Conservation (phyloP, 2,888 invertebrate species). For the Heliconius ethilla region DNA sequence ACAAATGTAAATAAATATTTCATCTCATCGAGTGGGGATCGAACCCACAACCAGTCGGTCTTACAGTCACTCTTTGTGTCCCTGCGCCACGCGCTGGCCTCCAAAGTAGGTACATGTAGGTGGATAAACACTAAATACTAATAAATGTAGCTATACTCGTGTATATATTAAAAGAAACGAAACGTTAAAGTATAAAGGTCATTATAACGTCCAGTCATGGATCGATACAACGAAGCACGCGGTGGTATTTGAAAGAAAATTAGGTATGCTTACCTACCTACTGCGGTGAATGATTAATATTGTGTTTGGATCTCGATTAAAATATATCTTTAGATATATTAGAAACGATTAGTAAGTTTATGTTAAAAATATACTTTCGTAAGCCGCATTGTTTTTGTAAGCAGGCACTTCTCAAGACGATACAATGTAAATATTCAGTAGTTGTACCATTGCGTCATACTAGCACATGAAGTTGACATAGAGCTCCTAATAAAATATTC, state of each 20-base stretch:
- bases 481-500: slow-evolving; percentile 52
- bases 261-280: background rate
- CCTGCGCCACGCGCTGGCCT: too few relatives aligned
- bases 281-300: background rate
- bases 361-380: background rate
- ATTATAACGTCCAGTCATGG: slow-evolving; percentile 9
- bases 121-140: background rate
- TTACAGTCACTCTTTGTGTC: too few relatives aligned
- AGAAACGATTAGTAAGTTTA: background rate
- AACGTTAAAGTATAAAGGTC: slow-evolving; percentile 20
- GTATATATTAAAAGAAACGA: background rate
- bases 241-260: slow-evolving; percentile 23
- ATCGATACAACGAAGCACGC: slow-evolving; percentile 28
- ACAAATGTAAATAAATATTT: too few relatives aligned
- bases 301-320: background rate
- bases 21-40: too few relatives aligned
- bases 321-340: background rate
- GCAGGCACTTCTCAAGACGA: slow-evolving; percentile 27
- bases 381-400: slow-evolving; percentile 22
- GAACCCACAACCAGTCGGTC: too few relatives aligned
- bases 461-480: slow-evolving; percentile 38
- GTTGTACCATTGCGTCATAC: slow-evolving; percentile 46
- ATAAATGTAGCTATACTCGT: background rate
- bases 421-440: slow-evolving; percentile 42
- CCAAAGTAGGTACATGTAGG: background rate